Base-by-base conservation (phyloP, 2,888 invertebrate species). In the Sphaerophoria taeniata region DNA sequence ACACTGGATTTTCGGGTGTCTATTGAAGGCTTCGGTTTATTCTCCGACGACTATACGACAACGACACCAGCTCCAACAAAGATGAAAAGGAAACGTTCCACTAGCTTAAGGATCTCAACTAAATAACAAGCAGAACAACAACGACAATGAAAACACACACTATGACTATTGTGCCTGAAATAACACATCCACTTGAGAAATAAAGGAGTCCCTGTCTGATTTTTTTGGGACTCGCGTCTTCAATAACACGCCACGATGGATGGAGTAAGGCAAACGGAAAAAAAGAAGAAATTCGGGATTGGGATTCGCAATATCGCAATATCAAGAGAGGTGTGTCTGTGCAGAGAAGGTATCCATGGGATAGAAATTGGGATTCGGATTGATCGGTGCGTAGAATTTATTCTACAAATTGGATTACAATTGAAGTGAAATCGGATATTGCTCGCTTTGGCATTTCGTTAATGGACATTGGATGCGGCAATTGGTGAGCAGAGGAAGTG, bases 341-440 rank as follows among this genome's bases (percentile, higher is more conserved):
- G 6, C 24, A 6, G 6, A 5, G 14, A 39, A 16, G 24, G 69
- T 53, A 31, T 34, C 47, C 43, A 24, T 51, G 43, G 65, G 45
- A 51, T 56, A 56, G 49, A 36, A 65, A 65, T 65, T 65, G 49
- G 65, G 65, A 65, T 65, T 60, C 45, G 56, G 53, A 63, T 63
- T 56, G 70, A 60, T 65, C 55, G 81, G 85, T 85, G 85, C 76
- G 85, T 81, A 76, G 85, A 85, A 81, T 77, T 67, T 70, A 85
- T 85, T 81, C 70, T 70, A 72, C 77, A 91, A 91, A 91, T 91
- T 91, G 91, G 90, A 91, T 91, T 90, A 90, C 90, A 91, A 91
- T 91, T 91, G 91, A 90, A 90, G 88, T 89, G 90, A 91, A 91
- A 91, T 91, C 91, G 90, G 91, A 90, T 91, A 90, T 91, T 87